Evolutionary conservation across 2,797 vertebrate species (phyloP), one percentile per base, ranked within the genome.

Genomic region (Poeciliopsis infans): DNA sequence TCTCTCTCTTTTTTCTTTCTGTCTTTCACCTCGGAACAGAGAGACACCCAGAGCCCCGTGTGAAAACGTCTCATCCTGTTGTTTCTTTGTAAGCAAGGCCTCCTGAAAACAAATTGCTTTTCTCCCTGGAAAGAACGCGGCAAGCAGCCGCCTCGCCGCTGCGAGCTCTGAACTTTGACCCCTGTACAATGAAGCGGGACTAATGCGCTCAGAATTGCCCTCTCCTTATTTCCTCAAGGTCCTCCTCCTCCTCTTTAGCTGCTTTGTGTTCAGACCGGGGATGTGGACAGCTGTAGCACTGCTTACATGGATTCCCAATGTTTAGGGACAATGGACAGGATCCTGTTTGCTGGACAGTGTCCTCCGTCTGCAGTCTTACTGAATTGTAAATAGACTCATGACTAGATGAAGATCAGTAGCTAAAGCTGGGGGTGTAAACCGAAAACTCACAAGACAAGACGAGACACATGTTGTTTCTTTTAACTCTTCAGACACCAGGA

Each of bases 71-170:
- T 77, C 73, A 43, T 53, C 69, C 77, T 36, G 74, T 49, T 78
- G 47, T 16, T 43, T 64, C 59, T 79, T 85, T 80, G 18, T 76
- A 76, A 89, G 78, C 73, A 83, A 84, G 31, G 43, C 28, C 64
- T 45, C 53, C 84, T 55, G 46, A 83, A 91, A 91, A 91, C 87
- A 91, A 91, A 92, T 87, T 57, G 84, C 83, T 92, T 91, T 92
- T 88, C 70, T 16, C 64, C 64, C 77, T 28, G 68, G 61, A 73
- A 85, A 86, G 70, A 71, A 76, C n/a, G 33, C 49, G 46, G 76
- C 81, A 86, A 80, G 87, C 82, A 82, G 81, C 70, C 28, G 45
- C 87, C 77, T 77, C 82, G 1, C 86, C 76, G 85, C 55, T 80
- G 79, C 73, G 0, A 36, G 87, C 82, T 75, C 68, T 81, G 76